Conservation (phyloP, 1,140 invertebrate species). For the Hylaeus anthracinus region DNA sequence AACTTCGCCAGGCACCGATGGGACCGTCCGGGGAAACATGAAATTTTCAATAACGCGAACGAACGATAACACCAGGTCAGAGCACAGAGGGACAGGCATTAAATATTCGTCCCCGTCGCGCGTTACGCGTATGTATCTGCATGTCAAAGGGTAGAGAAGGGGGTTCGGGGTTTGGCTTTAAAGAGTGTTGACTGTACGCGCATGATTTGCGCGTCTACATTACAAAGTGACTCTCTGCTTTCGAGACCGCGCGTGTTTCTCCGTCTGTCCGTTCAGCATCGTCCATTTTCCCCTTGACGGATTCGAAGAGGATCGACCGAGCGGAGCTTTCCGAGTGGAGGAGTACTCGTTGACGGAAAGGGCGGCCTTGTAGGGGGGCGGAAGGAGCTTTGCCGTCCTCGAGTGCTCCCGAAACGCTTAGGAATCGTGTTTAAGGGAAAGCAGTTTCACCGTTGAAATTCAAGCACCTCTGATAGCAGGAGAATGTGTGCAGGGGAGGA, state of each 20-base stretch:
- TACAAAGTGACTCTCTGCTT: constrained; percentile 48
- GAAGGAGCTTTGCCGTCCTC: constrained; percentile 30
- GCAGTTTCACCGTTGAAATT: constrained; percentile 29
- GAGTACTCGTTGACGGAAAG: constrained; percentile 20
- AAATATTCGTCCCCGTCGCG: constrained; percentile 22
- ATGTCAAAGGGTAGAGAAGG: constrained; percentile 50
- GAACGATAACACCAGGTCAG: background rate
- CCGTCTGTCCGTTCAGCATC: constrained; percentile 48
- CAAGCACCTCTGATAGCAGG: constrained; percentile 30
- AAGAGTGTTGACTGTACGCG: constrained; percentile 52
- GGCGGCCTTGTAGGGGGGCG: background rate
- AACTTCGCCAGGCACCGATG: background rate
- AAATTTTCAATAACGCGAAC: constrained; percentile 11
- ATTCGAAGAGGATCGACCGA: constrained; percentile 45
- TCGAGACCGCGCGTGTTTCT: constrained; percentile 41
- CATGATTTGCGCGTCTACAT: constrained; percentile 37
- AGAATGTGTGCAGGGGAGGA: constrained; percentile 32
- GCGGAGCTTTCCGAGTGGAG: constrained; percentile 25
- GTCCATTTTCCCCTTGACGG: constrained; percentile 44
- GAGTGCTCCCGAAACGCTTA: constrained; percentile 46
- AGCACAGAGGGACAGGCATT: background rate
- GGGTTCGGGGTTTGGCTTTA: constrained; percentile 12
- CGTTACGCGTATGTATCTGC: constrained; percentile 35
- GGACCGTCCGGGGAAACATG: background rate
- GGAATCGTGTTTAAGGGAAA: constrained; percentile 49